Percentiles rank a stretch among this genome's conserved stretches.
Conservation (phyloP, 1,140 invertebrate genomes). For the Drosophila takahashii region DNA sequence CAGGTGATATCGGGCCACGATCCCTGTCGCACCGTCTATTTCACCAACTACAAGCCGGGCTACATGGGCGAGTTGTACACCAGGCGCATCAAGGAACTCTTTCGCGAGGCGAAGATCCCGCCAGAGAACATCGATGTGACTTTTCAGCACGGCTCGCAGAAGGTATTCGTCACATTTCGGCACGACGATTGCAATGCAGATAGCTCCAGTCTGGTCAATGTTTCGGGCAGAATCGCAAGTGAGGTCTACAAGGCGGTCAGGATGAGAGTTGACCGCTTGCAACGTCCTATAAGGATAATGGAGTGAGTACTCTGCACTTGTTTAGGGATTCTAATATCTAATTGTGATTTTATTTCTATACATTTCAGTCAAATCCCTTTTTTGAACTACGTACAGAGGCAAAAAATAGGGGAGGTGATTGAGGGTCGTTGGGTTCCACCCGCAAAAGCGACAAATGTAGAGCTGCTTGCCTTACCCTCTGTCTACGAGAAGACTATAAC, state of each 20-base stretch:
- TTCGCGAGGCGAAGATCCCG: conserved; percentile 83
- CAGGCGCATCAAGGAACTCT: conserved; percentile 86
- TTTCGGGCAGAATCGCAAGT: conserved; percentile 88
- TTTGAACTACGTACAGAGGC: conserved; percentile 61
- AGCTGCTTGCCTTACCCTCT: conserved; percentile 71
- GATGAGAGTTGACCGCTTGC: conserved; percentile 86
- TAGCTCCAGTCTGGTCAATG: conserved; percentile 31
- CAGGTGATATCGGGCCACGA: conserved; percentile 89
- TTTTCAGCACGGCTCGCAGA: conserved; percentile 86
- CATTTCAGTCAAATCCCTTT: conserved; percentile 38
- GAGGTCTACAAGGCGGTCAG: conserved; percentile 93
- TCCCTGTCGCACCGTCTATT: conserved; percentile 91
- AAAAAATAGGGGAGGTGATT: conserved; percentile 52
- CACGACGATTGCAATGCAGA: conserved; percentile 48
- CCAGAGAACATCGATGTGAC: conserved; percentile 86
- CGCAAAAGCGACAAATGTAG: conserved; percentile 51
- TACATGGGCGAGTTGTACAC: conserved; percentile 91
- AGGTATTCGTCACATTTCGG: conserved; percentile 88
- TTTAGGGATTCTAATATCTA: not conserved
- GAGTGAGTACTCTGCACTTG: conserved; percentile 34
- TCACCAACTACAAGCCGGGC: conserved; percentile 87
- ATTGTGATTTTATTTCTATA: not conserved
- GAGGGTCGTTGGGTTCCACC: conserved; percentile 68
- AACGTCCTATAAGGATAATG: conserved; percentile 86
- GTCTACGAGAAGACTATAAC: conserved; percentile 60